Evolutionary conservation across 23 tunicate species (phyloP), one percentile per base, ranked within the genome.

Genomic region (Halocynthia roretzi): DNA sequence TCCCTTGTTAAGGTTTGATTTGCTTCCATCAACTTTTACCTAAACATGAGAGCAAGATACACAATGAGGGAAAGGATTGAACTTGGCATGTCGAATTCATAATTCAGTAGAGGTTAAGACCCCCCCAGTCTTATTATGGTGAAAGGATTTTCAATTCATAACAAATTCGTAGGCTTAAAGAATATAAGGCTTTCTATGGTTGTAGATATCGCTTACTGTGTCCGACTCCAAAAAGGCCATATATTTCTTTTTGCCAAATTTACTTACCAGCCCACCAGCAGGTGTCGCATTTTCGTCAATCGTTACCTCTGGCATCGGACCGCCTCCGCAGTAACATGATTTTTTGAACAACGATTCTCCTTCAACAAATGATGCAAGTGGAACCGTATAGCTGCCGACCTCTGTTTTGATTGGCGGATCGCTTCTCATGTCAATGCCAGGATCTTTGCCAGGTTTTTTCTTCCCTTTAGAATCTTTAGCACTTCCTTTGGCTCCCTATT

Each of bases 291-390:
- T 54, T 10, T 74, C 78, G 56, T 53, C 64, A 21, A 74, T 74
- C 18, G 78, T 74, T 22, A 74, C 64, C 52, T 71, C 60, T 8
- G 82, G 77, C 95, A 88, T 83, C 11, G 95, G 95, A 10, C 95
- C 95, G 7, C 95, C 95, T 8, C 95, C 95, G 51, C 84, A 88
- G 61, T 88, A 81, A 17, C 87, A 75, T 11, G 52, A 51, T 7
- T 77, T 77, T 6, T 74, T 55, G 7, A 77, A 48, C 22, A 52
- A 49, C 14, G 63, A 55, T 10, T 85, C 95, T 19, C 95, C 95
- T 21, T 88, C 95, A 61, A 88, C 76, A 54, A 88, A 79, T 14
- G 19, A 48, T 11, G 50, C 15, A 8, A 80, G 66, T 7, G 81
- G 77, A 7, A 88, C 64, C 11, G 52, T 64, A 51, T 72, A 57